phyloP scores from a whole-genome alignment of 2,113 vertebrate species.

The Probosciger aterrimus region DNA sequence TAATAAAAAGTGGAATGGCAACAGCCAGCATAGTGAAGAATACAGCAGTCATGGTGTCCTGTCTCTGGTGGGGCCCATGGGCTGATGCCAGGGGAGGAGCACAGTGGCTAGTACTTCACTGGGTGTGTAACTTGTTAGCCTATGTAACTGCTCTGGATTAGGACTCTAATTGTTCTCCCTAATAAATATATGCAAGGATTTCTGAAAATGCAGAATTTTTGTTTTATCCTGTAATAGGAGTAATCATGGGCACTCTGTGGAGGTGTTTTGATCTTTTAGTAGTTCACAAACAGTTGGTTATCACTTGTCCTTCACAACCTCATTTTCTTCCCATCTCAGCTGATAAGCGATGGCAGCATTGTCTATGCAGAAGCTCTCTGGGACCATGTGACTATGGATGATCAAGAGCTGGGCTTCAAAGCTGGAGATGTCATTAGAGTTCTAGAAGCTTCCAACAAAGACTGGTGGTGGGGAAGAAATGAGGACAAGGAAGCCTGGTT shows the following conservation, averaged over 20 bases:
- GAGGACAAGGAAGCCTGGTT: conserved; percentile 93
- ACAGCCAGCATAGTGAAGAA: neutral
- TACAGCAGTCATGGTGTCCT: neutral
- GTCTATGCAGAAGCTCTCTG: conserved; percentile 95
- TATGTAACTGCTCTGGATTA: neutral
- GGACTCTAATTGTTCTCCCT: neutral
- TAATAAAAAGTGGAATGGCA: neutral
- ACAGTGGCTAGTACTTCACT: neutral
- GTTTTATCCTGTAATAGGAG: neutral
- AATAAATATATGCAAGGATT: neutral
- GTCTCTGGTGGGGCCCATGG: neutral
- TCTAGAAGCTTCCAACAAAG: conserved; percentile 90
- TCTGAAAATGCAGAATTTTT: neutral
- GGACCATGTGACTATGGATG: conserved; percentile 99
- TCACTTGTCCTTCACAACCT: neutral
- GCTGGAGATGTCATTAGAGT: conserved; percentile 94
- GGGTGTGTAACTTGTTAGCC: neutral
- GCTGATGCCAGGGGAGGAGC: neutral
- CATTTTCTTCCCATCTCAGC: conserved; percentile 48
- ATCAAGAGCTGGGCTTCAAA: conserved; percentile 96
- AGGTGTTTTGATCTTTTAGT: neutral
- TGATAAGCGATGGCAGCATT: conserved; percentile 79
- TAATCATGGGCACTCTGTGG: neutral
- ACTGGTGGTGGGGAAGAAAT: conserved; percentile 97
- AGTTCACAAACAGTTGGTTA: neutral